Base-by-base conservation (phyloP, 2,888 invertebrate genomes). In the Micropterix aruncella region DNA sequence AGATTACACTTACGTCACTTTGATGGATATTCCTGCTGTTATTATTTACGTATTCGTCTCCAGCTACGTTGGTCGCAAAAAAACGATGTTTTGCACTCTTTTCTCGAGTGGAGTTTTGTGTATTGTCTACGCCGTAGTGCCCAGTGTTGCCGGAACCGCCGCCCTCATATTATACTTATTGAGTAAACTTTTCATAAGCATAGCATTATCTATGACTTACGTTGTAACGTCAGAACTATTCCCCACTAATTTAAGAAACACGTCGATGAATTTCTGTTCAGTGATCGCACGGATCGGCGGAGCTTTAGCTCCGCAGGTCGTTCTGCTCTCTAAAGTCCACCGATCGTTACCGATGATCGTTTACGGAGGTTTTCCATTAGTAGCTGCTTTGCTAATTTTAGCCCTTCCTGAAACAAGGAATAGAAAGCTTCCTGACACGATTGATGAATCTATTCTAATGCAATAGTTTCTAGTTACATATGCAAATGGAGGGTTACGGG, bases 201-300 rank as follows among this genome's bases (percentile, higher is more conserved):
- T 68, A 45, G 65, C 75, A n/a, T 75, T 73, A 51, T 64, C 69
- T 41, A 63, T 69, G 14, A 55, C 73, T 42, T 75, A 75, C 53
- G 63, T 74, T 50, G 72, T 69, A 51, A 73, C 76, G 2, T 66
- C 75, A 15, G 77, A 77, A 57, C 61, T 77, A 53, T 77, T 75
- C 52, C 77, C 77, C 1, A 77, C 77, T 16, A 69, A 65, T 47
- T 60, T 75, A 3, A 63, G 77, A 12, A 75, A 77, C 52, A 70
- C 73, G 38, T 57, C 74, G 43, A 60, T 77, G 37, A 71, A 72
- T 0, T 60, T 72, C 36, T 76, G 76, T 53, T 75, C 75, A 4
- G 75, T 75, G 73, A 63, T 74, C 49, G 77, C 76, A 4, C 61
- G 75, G n/a, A 59, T 77, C 43, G 77, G 77, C 1, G 72, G 74